These are phyloP conservation scores for Sternotherus odoratus DNA, from an alignment of 2,797 vertebrate species.

Conservation along the genomic window DNA sequence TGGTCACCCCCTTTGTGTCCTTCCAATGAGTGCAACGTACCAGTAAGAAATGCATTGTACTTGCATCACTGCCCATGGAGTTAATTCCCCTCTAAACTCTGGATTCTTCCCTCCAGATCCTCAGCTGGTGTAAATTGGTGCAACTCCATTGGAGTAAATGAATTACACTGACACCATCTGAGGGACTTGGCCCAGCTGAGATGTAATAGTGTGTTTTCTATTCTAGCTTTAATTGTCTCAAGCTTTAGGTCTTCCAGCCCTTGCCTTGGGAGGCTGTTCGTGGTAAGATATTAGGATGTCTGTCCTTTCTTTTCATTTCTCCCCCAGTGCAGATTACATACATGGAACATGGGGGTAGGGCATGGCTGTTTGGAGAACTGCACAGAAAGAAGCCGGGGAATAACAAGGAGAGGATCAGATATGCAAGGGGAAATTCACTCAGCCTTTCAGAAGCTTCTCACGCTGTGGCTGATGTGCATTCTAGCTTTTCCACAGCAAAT, in stretches of 20 bases:
- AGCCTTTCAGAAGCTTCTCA: neutral
- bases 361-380: neutral
- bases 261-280: neutral
- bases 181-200: neutral
- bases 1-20: no score
- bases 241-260: neutral
- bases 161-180: accelerated
- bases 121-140: neutral
- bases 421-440: neutral
- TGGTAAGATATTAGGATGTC: neutral
- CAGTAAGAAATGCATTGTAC: no score
- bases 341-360: accelerated
- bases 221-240: neutral
- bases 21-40: no score
- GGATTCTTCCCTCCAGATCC: neutral
- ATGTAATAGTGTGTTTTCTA: neutral
- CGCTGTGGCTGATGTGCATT: accelerated
- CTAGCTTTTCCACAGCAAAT: neutral
- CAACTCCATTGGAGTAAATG: neutral
- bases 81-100: neutral
- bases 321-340: neutral
- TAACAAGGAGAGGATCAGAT: neutral
- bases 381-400: neutral
- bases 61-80: no score
- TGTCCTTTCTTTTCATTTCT: neutral